These are phyloP conservation scores for Habroteleia sp. DNA, from an alignment of 2,888 invertebrate genomes.

Conservation along the genomic window DNA sequence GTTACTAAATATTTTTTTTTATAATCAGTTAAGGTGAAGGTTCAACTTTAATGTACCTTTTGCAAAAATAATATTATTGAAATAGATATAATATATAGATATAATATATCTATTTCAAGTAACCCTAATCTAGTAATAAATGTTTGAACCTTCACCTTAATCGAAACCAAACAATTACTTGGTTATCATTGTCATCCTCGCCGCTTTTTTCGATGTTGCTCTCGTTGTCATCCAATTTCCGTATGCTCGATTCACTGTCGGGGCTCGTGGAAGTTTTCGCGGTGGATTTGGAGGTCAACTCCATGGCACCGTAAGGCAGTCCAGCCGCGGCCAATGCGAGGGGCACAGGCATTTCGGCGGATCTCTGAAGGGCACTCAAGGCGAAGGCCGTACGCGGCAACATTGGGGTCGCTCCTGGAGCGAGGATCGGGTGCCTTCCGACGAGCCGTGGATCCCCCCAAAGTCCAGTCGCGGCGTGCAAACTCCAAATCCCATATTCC, in stretches of 20 bases:
- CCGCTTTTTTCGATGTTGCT: slow-evolving; percentile 72
- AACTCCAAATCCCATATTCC: slow-evolving; percentile 81
- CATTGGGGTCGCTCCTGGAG: slow-evolving; percentile 72
- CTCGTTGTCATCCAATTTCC: slow-evolving; percentile 73
- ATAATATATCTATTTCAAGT: no score
- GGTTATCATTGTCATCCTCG: slow-evolving; percentile 73
- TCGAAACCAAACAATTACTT: no score
- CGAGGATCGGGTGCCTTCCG: slow-evolving; percentile 76
- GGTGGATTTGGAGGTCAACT: slow-evolving; percentile 71
- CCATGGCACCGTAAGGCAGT: slow-evolving; percentile 75
- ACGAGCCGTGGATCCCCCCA: slow-evolving; percentile 78
- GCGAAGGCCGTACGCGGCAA: slow-evolving; percentile 76
- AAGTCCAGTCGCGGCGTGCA: slow-evolving; percentile 78
- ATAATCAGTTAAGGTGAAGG: no score
- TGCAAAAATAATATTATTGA: no score
- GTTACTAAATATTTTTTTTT: no score
- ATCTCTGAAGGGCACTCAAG: slow-evolving; percentile 74
- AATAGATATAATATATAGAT: no score
- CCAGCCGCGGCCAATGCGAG: slow-evolving; percentile 69
- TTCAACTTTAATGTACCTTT: no score
- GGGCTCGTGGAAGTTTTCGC: slow-evolving; percentile 49
- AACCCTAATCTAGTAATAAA: no score
- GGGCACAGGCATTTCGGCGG: slow-evolving; percentile 70
- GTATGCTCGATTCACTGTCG: slow-evolving; percentile 57
- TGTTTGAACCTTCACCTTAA: no score